Evolutionary conservation across 1,140 invertebrate species (phyloP), one percentile per base, ranked within the genome.

Genomic region (Coboldia fuscipes): DNA sequence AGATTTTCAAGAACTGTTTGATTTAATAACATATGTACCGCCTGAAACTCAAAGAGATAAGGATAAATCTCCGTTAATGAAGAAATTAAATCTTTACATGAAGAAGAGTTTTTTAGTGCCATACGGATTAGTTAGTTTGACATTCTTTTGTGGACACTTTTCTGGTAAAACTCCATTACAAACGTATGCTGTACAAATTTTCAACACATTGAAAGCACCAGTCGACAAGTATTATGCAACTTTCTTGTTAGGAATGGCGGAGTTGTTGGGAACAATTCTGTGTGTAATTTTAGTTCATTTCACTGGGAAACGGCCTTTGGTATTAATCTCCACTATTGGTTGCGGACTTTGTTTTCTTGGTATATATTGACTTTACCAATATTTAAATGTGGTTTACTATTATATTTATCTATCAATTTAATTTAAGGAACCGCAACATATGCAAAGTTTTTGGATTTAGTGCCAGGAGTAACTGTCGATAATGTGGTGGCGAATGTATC

Each of bases 221-320:
- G 66, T 82, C 24, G 67, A 76, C 40, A 67, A 72, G 42, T 79
- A 77, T 49, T 65, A 68, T 14, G 75, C 74, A 0, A 75, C 76
- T 0, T 61, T 80, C 3, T 52, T 75, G 2, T 51, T 80, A 4
- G 76, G 76, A 0, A 45, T 75, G 1, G 65, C 69, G 0, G 68
- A 81, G 44, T 52, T 80, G 13, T 14, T 70, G 3, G 74, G 74
- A 0, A 65, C 68, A 0, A 41, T 68, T 3, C 30, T 66, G 13
- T 76, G 74, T 41, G 67, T 77, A 0, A 26, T 65, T 3, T 42
- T 69, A 2, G 70, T 81, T 0, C 72, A 73, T 39, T 72, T 68
- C 39, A 65, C 66, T 0, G 78, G 77, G 2, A 80, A 80, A 45
- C 53, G 78, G 17, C 60, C 62, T 0, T 45, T 81, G 20, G 62